Evolutionary conservation across 2,888 invertebrate species (phyloP), one percentile per base, ranked within the genome.

Genomic region (Nomada fabriciana): DNA sequence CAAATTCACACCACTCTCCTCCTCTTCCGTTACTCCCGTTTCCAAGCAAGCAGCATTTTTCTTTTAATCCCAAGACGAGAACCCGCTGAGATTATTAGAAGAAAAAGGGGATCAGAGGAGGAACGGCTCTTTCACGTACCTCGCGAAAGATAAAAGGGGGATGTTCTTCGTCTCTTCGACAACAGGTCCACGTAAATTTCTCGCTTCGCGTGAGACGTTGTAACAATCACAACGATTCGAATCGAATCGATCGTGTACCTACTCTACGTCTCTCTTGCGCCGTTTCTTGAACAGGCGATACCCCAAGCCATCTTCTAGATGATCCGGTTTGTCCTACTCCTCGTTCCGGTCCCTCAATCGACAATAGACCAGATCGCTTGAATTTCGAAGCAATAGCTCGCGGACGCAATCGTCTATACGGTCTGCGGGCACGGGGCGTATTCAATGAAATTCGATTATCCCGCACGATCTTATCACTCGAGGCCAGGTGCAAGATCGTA

Each of bases 401-500:
- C 83, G 79, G 80, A 83, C 79, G 79, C 86, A 80, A 80, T 78
- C 85, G 85, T 83, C 83, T 80, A 79, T 81, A 83, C 57, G 77
- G 80, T 84, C 80, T 81, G 85, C 55, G 83, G 77, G 63, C 63
- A 73, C 69, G 63, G 61, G 78, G 82, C 83, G 80, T 85, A 89
- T 90, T 90, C 89, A 87, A 90, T 89, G 89, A 90, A 90, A 90
- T 87, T 90, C 84, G 86, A 90, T 90, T 90, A 89, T 90, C 85
- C 88, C 71, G 82, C 86, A 78, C 86, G 89, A 89, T 90, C 88
- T 86, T 86, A 86, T 87, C 86, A 83, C 82, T 76, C 68, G 83
- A 83, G 84, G 86, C 76, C 86, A 90, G 89, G 88, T 89, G 89
- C 85, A 80, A 89, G 85, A 89, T 86, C 85, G 84, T 82, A 75